Percentiles rank a stretch among this genome's conserved stretches.
phyloP scores from a whole-genome alignment of 2,888 invertebrate genomes.

The Scaptodrosophila latifasciaeformis region DNA sequence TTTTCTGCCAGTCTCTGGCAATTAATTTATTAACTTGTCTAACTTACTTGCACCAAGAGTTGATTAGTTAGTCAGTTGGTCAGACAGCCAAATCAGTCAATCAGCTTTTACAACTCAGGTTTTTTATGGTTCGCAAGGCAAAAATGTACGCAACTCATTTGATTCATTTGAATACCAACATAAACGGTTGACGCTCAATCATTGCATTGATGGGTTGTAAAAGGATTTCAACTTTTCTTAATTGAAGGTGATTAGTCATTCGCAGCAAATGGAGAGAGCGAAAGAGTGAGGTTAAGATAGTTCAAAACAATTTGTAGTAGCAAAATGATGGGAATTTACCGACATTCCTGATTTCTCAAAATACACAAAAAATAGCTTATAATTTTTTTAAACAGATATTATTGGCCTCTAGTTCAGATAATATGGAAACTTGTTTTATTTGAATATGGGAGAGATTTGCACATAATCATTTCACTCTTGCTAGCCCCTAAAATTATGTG shows the following conservation, averaged over 20 bases:
- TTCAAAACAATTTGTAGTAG: too few relatives aligned
- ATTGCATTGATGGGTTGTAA: conserved; percentile 23
- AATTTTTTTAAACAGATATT: too few relatives aligned
- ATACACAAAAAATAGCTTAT: too few relatives aligned
- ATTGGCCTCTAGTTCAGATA: too few relatives aligned
- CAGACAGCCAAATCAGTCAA: conserved; percentile 32
- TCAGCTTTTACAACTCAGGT: conserved; percentile 25
- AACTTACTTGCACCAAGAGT: not conserved
- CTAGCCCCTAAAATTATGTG: conserved; percentile 36
- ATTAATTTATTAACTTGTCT: conserved; percentile 44
- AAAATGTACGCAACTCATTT: conserved; percentile 14
- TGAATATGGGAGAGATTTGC: too few relatives aligned
- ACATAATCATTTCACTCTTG: not conserved
- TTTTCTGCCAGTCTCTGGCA: conserved; percentile 9
- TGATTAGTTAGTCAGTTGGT: not conserved
- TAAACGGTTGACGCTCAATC: conserved; percentile 22
- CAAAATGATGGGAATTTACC: too few relatives aligned
- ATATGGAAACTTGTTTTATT: too few relatives aligned
- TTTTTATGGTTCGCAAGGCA: too few relatives aligned
- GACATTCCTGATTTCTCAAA: too few relatives aligned
- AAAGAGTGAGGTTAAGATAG: too few relatives aligned
- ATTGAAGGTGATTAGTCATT: conserved; percentile 52
- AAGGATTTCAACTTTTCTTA: conserved; percentile 26
- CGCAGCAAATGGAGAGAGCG: too few relatives aligned
- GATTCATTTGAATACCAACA: conserved; percentile 16